phyloP scores from a whole-genome alignment of 2,797 vertebrate genomes.

The Hippopotamyrus pictus region DNA sequence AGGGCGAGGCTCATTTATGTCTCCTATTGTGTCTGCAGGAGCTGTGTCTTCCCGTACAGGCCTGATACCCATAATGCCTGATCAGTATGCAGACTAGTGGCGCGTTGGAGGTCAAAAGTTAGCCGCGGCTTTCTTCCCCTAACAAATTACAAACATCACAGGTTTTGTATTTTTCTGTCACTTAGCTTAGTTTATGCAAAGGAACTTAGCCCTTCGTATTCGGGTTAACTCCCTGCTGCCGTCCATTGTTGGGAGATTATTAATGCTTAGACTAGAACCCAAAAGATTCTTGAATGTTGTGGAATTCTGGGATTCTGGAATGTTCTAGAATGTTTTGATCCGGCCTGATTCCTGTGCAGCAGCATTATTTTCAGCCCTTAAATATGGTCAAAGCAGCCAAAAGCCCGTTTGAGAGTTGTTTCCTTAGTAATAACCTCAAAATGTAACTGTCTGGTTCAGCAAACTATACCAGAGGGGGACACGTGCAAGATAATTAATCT shows the following conservation, averaged over 20 bases:
- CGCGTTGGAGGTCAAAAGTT: background rate
- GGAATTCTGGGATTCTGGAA: background rate
- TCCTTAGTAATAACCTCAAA: background rate
- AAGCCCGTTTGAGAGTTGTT: background rate
- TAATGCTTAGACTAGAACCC: background rate
- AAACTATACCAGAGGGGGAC: background rate
- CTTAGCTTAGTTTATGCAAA: background rate
- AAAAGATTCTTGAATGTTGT: background rate
- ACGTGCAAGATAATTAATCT: background rate
- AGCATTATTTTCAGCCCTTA: background rate
- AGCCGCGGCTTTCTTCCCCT: background rate
- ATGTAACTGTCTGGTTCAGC: background rate
- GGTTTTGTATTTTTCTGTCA: background rate
- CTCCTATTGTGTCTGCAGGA: conserved; percentile 44
- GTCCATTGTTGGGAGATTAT: background rate
- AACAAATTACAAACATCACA: background rate
- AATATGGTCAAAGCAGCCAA: background rate
- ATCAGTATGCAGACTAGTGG: background rate
- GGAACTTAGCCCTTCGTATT: background rate
- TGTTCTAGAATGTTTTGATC: background rate
- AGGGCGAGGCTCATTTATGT: conserved; percentile 64
- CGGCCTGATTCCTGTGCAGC: background rate
- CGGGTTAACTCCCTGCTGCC: background rate
- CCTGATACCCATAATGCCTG: conserved; percentile 23
- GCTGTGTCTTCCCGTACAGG: conserved; percentile 34